Conservation (phyloP, 2,113 vertebrate genomes). For the Hippopotamus amphibius region DNA sequence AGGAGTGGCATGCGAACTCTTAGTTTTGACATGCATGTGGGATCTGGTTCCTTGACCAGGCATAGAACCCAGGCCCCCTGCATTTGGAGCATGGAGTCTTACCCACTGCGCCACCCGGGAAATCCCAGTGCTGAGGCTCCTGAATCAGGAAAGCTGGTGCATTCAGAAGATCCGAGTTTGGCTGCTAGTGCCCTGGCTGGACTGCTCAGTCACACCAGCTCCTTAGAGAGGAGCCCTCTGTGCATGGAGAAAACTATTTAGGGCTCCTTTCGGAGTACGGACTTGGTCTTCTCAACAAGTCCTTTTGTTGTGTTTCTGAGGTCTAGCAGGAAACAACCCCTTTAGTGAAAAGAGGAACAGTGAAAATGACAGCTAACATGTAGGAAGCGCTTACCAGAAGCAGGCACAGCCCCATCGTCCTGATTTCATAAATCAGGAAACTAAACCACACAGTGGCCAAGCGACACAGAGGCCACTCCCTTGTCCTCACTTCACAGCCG, state of each 20-base stretch:
- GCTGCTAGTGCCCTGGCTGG: not conserved
- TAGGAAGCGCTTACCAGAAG: not conserved
- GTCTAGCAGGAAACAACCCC: not conserved
- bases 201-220: too few species aligned
- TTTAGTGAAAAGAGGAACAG: not conserved
- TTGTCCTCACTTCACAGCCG: not conserved
- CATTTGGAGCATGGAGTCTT: too few species aligned
- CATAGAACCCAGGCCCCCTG: too few species aligned
- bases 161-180: fast-evolving
- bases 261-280: not conserved
- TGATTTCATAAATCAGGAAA: not conserved
- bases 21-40: too few species aligned
- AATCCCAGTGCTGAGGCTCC: not conserved
- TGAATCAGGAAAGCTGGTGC: too few species aligned
- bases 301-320: not conserved
- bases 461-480: not conserved
- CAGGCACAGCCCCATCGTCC: not conserved
- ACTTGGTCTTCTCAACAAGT: not conserved
- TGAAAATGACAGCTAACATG: not conserved
- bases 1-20: too few species aligned
- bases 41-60: too few species aligned
- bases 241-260: fast-evolving
- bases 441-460: not conserved
- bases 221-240: not conserved
- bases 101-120: too few species aligned